Base-by-base conservation (phyloP, 1,140 invertebrate genomes). In the Riptortus pedestris region DNA sequence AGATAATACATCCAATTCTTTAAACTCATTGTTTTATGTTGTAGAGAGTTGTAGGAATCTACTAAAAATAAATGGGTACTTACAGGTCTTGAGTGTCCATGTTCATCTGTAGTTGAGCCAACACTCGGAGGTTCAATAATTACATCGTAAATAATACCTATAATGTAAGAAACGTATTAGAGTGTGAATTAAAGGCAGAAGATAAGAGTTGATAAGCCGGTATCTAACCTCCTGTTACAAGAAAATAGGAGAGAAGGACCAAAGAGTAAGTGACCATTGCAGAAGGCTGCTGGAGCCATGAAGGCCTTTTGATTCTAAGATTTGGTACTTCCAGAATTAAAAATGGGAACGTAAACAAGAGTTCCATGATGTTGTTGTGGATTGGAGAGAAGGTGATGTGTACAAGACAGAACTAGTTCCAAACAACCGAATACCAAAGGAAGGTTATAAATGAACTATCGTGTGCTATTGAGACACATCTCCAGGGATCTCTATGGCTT, bases 51-150 rank as follows among this genome's bases (percentile, higher is more conserved):
- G n/a, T n/a, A n/a, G n/a, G n/a, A n/a, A n/a, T n/a, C n/a, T n/a
- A n/a, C n/a, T n/a, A n/a, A n/a, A n/a, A n/a, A n/a, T n/a, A n/a
- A n/a, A n/a, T n/a, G n/a, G n/a, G n/a, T 38, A 38, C 77, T 80
- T 79, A 87, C 92, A 0, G 94, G 94, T 70, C 91, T 83, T 2
- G 90, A 92, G 74, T 97, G 91, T 16, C 95, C 95, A 77, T 92
- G 86, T 75, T 97, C 94, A 78, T 98, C 95, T 43, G 94, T 96
- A 7, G 94, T 97, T 2, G 92, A 95, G 55, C 96, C 95, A 66
- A 98, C 93, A 76, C 93, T 94, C 0, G 95, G 95, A 38, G 96
- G 95, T 76, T 98, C 96, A 55, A 97, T 92, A 73, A 98, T 98
- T 0, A 98, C 93, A 79, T 98, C 94, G 77, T 98, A 98, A 70